Conservation (phyloP, 2,888 invertebrate genomes). For the Drosophila recens region DNA sequence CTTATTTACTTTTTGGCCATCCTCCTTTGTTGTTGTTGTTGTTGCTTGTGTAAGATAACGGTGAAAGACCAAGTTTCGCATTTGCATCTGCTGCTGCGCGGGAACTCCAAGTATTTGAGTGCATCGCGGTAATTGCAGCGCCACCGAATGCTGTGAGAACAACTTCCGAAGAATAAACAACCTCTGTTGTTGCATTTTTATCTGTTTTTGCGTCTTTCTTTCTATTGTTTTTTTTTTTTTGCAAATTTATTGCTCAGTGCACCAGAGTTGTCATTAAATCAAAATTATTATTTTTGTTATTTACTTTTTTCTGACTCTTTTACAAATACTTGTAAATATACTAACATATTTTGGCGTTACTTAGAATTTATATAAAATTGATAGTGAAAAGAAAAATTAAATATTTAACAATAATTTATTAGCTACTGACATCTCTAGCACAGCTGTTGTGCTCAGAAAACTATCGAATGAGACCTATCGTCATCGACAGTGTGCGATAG, state of each 20-base stretch:
- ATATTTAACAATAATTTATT: neutral
- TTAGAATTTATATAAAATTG: neutral
- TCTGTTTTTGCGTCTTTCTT: conserved; percentile 1
- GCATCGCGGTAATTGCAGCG: conserved; percentile 27
- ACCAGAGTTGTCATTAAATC: conserved; percentile 36
- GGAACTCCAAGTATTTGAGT: neutral
- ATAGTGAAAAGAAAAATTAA: neutral
- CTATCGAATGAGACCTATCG: conserved; percentile 31
- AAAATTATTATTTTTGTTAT: neutral
- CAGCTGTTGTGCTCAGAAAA: conserved; percentile 15
- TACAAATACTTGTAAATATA: neutral
- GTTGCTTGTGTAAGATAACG: conserved; percentile 52
- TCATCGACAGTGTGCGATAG: conserved; percentile 18
- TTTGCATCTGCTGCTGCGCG: conserved; percentile 9
- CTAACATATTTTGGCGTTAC: neutral
- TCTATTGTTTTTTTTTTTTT: conserved; percentile 20
- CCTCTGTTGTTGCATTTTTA: conserved; percentile 43
- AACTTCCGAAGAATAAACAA: conserved; percentile 43
- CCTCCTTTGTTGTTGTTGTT: conserved; percentile 31
- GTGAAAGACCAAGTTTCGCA: conserved; percentile 26
- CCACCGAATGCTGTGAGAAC: conserved; percentile 29
- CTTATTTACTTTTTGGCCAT: conserved; percentile 42
- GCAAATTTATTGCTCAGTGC: conserved; percentile 16
- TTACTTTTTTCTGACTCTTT: neutral
- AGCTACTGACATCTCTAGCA: conserved; percentile 11